Base-by-base conservation (phyloP, 1,140 invertebrate species). In the Argopecten irradians region DNA sequence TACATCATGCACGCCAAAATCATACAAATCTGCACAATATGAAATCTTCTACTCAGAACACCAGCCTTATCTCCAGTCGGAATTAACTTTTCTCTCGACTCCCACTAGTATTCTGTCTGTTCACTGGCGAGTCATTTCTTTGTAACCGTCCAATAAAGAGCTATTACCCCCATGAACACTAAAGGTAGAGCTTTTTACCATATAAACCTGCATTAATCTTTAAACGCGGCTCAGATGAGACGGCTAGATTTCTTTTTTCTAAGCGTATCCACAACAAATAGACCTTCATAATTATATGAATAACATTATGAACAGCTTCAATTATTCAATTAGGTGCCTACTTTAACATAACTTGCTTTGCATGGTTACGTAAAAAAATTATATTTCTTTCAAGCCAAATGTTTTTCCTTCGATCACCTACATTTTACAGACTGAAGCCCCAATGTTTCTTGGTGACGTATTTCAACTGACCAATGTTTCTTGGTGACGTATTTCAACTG, bases 31-130 rank as follows among this genome's bases (percentile, higher is more conserved):
- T n/a, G 28, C 55, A 71, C 55, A 71, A 71, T 71, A n/a, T 28
- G 22, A 71, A 71, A 71, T 71, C 55, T 71, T 71, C 55, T n/a
- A n/a, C n/a, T 71, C 22, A 71, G 55, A 71, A 71, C 55, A 46
- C 43, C n/a, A 71, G 28, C 55, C 55, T 71, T 71, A 71, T 71
- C 55, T 71, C 55, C 5, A 16, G n/a, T 71, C 55, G n/a, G 55
- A 71, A 71, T 71, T 71, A 71, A 71, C 55, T 71, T 71, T 71
- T n/a, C 55, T 11, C n/a, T 0, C 7, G 55, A n/a, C 55, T 71
- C 55, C 55, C 28, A 71, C n/a, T 71, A 71, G 28, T n/a, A 71
- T 8, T 71, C 22, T 71, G n/a, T 71, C 55, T 71, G 22, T 71
- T n/a, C 55, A 71, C 16, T 71, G 55, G 22, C 55, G n/a, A 28